Percentiles rank a stretch among this genome's conserved stretches.
Evolutionary conservation across 2,888 invertebrate species (phyloP).

Genomic region (Epistrophe eligans): DNA sequence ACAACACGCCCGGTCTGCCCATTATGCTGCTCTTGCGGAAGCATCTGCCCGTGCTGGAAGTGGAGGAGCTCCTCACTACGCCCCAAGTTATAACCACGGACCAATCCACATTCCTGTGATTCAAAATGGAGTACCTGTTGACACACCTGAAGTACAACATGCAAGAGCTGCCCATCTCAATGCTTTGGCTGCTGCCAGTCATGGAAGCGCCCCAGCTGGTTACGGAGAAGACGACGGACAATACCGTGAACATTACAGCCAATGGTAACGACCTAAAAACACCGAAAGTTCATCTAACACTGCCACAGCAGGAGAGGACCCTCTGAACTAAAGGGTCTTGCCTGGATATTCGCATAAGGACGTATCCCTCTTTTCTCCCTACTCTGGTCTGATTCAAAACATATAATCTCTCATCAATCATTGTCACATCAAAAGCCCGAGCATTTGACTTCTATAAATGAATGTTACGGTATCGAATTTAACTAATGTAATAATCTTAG

Average conservation of each 20-base stretch:
- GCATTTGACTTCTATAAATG: slow-evolving; percentile 26
- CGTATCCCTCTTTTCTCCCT: slow-evolving; percentile 9
- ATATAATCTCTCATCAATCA: slow-evolving; percentile 7
- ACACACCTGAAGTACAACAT: slow-evolving; percentile 85
- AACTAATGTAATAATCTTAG: slow-evolving; percentile 54
- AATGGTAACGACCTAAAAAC: slow-evolving; percentile 65
- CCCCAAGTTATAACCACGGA: slow-evolving; percentile 81
- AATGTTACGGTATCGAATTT: slow-evolving; percentile 61
- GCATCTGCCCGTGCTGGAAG: slow-evolving; percentile 78
- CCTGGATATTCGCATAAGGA: slow-evolving; percentile 35
- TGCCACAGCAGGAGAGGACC: slow-evolving; percentile 66
- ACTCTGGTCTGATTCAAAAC: slow-evolving; percentile 8
- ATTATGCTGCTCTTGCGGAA: slow-evolving; percentile 82
- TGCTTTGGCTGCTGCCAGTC: slow-evolving; percentile 82
- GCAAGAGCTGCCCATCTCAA: slow-evolving; percentile 83
- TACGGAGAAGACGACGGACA: slow-evolving; percentile 81
- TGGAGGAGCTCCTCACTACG: slow-evolving; percentile 77
- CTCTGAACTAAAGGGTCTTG: slow-evolving; percentile 34
- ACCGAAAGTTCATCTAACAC: slow-evolving; percentile 36
- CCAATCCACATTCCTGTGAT: slow-evolving; percentile 84
- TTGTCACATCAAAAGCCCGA: slow-evolving; percentile 8
- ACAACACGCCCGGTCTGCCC: slow-evolving; percentile 83
- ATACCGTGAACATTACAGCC: slow-evolving; percentile 79
- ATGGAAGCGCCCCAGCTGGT: slow-evolving; percentile 77
- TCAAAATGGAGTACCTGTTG: slow-evolving; percentile 84